A percentile compares a stretch with the other conserved stretches of the same genome.
These are phyloP conservation scores for Leuctra nigra DNA, from an alignment of 2,888 invertebrate species.

Conservation along the genomic window DNA sequence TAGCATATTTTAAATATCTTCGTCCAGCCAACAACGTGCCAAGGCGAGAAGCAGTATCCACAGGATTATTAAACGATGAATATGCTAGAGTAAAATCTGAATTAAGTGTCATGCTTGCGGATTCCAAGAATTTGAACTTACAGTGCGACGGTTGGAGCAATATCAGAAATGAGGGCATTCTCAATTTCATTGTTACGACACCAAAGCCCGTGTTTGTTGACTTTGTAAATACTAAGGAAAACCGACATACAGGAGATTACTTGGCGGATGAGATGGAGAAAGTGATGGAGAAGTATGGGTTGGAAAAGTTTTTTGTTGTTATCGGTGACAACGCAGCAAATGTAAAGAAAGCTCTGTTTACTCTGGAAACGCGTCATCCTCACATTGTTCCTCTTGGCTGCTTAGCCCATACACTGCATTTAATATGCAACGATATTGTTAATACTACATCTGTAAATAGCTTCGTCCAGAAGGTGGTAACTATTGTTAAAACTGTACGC, in stretches of 20 bases:
- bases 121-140: background rate
- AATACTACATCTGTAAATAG: conserved; percentile 20
- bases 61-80: background rate
- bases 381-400: conserved; percentile 23
- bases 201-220: conserved; percentile 28
- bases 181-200: conserved; percentile 27
- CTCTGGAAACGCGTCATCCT: conserved; percentile 21
- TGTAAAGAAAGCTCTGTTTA: conserved; percentile 22
- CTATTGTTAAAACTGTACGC: no score
- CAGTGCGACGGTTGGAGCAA: conserved; percentile 3
- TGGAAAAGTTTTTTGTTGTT: conserved; percentile 26
- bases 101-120: background rate
- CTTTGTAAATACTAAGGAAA: conserved; percentile 24
- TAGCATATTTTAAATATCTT: background rate
- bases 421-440: conserved; percentile 24
- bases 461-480: no score
- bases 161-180: conserved; percentile 26
- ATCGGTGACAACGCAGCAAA: conserved; percentile 29
- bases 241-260: conserved; percentile 26
- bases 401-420: conserved; percentile 27
- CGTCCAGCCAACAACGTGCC: background rate
- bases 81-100: background rate
- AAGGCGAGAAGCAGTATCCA: background rate
- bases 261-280: conserved; percentile 23
- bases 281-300: conserved; percentile 26